Evolutionary conservation across 37 sponge, comb jelly and placozoan species (phyloP), one percentile per base, ranked within the genome.

Genomic region (Spongilla lacustris): DNA sequence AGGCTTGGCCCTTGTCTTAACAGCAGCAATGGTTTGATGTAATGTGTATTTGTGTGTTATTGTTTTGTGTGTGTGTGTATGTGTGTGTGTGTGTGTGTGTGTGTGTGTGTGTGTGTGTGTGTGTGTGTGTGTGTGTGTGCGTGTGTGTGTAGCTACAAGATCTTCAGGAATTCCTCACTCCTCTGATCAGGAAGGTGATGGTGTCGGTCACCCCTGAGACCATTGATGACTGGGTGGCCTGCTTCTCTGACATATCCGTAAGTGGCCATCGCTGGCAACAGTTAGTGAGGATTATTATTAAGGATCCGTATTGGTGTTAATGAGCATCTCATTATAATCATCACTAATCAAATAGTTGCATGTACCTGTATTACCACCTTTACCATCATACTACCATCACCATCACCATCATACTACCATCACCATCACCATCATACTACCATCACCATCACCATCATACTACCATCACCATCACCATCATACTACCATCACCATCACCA

Each of bases 161-260:
- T 35, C 80, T 95, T 79, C 71, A 30, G 68, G 36, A n/a, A 28
- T 92, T 89, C 48, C 22, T 95, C 66, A 82, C 80, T 75, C 89
- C 92, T 28, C 84, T 93, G 68, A 14, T 93, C 37, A 24, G 24
- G 50, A 78, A 84, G 30, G 76, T 87, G 6, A 22, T 93, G 76
- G 73, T 66, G 23, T 67, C 48, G 1, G 26, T 93, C 77, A 83
- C 89, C 4, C 75, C 67, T 32, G 94, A 93, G 67, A 93, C 94
- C 23, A 29, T 86, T 25, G 69, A 74, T 32, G 94, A 93, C 78
- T 93, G 94, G 94, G 58, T 68, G 24, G 41, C 27, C 11, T 87
- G 84, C 31, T 41, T 84, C 75, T 84, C 81, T 24, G 77, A 87
- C 31, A 86, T 87, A 50, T 86, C 94, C 0, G 91, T 93, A 37